Evolutionary conservation across 2,113 vertebrate genomes (phyloP).

Genomic region (Okapia johnstoni): DNA sequence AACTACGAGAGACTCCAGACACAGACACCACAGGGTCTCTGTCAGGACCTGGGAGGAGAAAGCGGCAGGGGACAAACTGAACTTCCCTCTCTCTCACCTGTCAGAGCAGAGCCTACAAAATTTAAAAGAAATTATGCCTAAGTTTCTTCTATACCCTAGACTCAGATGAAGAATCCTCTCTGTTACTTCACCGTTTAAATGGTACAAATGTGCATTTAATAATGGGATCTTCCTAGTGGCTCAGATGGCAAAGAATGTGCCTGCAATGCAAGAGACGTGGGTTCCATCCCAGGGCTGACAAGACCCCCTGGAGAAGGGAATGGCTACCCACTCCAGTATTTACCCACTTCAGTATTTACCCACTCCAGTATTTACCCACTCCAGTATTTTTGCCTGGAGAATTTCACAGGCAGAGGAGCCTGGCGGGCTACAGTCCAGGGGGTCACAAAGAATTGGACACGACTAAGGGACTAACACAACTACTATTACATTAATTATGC

Average conservation of each 20-base stretch:
- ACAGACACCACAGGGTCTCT: not conserved
- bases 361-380: not conserved
- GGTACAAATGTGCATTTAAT: not conserved
- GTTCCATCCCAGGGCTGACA: not conserved
- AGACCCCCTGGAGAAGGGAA: not conserved
- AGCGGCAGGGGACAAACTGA: not conserved
- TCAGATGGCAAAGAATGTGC: not conserved
- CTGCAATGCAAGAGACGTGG: not conserved
- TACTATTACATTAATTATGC: not conserved
- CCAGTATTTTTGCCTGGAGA: not conserved
- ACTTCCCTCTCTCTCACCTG: not conserved
- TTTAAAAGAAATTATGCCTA: not conserved
- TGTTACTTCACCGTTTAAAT: not conserved
- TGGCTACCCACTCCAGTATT: not conserved
- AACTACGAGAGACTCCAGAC: rapidly evolving
- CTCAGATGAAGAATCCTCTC: not conserved
- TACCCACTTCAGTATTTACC: not conserved
- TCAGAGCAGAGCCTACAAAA: not conserved
- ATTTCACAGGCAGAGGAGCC: not conserved
- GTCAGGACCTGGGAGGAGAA: not conserved
- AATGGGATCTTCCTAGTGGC: not conserved
- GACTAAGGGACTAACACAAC: not conserved
- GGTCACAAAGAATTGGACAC: not conserved
- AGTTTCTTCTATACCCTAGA: not conserved
- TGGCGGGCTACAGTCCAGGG: not conserved